Evolutionary conservation across 2,113 vertebrate genomes (phyloP).

Genomic region (Recurvirostra avosetta): DNA sequence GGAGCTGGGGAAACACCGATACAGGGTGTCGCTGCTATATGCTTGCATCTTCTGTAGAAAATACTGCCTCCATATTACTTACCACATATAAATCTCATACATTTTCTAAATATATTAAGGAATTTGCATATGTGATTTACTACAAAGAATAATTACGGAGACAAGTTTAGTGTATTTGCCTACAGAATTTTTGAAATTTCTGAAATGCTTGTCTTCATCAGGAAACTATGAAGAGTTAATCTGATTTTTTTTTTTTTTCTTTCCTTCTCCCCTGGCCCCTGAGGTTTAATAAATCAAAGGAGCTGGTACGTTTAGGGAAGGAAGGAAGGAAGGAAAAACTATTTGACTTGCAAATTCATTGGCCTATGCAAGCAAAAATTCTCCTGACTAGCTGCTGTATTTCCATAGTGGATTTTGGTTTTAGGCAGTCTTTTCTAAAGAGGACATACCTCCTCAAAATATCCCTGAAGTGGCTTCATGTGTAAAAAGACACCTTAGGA

Average conservation of each 20-base stretch:
- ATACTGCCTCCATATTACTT: neutral
- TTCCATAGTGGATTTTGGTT: neutral
- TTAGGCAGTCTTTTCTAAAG: neutral
- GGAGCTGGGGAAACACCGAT: neutral
- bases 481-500: neutral
- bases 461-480: neutral
- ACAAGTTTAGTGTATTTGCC: neutral
- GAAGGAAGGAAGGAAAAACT: neutral
- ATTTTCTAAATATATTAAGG: neutral
- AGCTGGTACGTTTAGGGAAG: neutral
- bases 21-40: fast-evolving
- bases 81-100: fast-evolving
- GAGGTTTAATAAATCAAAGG: neutral
- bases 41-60: neutral
- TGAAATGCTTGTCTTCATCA: neutral
- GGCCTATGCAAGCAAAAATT: neutral
- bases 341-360: neutral
- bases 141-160: neutral
- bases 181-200: neutral
- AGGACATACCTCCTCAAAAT: neutral
- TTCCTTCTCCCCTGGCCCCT: fast-evolving
- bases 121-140: neutral
- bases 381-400: neutral
- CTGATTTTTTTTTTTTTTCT: too few relatives aligned
- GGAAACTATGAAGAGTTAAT: neutral